Conservation (phyloP, 2,888 invertebrate genomes). For the Idaea straminata region DNA sequence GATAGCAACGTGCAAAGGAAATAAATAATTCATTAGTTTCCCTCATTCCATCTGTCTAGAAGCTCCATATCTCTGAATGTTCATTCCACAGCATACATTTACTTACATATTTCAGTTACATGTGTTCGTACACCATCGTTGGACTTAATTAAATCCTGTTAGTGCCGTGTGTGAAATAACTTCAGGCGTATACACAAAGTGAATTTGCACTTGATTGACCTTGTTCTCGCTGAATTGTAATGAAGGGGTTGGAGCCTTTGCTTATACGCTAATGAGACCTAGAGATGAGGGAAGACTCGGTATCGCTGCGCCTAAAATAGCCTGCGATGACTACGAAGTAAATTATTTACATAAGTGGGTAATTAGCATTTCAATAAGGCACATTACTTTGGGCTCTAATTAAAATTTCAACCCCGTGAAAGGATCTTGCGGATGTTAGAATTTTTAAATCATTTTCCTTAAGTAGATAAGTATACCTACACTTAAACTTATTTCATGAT, state of each 20-base stretch:
- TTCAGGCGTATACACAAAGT: conserved; percentile 12
- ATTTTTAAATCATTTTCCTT: too few species aligned
- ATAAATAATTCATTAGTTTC: background rate
- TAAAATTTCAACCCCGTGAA: too few species aligned
- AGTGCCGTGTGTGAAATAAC: conserved; percentile 4
- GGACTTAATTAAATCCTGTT: conserved; percentile 25
- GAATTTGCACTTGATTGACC: conserved; percentile 19
- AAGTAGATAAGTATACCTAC: too few species aligned
- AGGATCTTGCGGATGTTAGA: too few species aligned
- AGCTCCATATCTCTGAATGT: conserved; percentile 7
- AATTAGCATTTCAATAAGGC: too few species aligned
- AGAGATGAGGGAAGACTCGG: background rate
- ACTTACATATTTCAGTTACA: conserved; percentile 20
- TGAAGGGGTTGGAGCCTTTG: conserved; percentile 6
- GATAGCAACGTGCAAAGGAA: background rate
- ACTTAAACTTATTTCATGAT: too few species aligned
- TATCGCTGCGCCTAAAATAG: background rate
- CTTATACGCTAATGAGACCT: conserved; percentile 3
- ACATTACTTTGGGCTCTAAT: too few species aligned
- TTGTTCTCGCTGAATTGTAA: conserved; percentile 14
- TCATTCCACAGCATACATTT: conserved; percentile 18
- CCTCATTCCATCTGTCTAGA: background rate
- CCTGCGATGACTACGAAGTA: background rate
- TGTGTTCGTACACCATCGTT: conserved; percentile 6
- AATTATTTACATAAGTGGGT: background rate